Conservation (phyloP, 2,797 vertebrate species). For the Naso thynnoides region DNA sequence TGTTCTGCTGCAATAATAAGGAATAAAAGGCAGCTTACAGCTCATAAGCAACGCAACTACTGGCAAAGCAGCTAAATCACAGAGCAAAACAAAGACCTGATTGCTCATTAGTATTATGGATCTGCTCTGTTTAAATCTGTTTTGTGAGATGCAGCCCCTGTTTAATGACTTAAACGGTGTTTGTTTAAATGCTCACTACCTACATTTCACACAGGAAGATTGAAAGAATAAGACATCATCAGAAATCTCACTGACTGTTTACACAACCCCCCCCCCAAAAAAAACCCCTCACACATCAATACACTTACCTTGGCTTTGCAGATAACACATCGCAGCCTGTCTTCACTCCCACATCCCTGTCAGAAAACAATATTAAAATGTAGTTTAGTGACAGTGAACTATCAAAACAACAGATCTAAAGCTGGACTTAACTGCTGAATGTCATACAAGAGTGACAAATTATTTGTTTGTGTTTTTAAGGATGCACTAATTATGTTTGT, state of each 20-base stretch:
- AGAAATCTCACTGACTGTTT: slow-evolving; percentile 31
- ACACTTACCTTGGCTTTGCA: slow-evolving; percentile 82
- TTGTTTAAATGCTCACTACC: slow-evolving; percentile 69
- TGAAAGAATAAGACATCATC: slow-evolving; percentile 67
- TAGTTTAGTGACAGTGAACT: slow-evolving; percentile 37
- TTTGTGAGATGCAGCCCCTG: slow-evolving; percentile 75
- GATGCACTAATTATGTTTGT: slow-evolving; percentile 64
- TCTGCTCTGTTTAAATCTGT: slow-evolving; percentile 77
- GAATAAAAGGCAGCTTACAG: slow-evolving; percentile 79
- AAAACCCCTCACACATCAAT: slow-evolving; percentile 25
- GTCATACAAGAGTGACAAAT: slow-evolving; percentile 32
- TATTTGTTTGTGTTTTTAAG: slow-evolving; percentile 60
- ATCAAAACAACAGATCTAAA: slow-evolving; percentile 37
- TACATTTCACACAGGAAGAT: slow-evolving; percentile 70
- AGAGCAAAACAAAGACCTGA: slow-evolving; percentile 81
- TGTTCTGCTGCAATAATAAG: slow-evolving; percentile 82
- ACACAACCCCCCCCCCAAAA: slow-evolving; percentile 4
- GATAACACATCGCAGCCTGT: slow-evolving; percentile 65
- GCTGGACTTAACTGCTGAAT: slow-evolving; percentile 12
- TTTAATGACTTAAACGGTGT: slow-evolving; percentile 81
- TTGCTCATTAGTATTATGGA: slow-evolving; percentile 86
- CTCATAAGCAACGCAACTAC: slow-evolving; percentile 77
- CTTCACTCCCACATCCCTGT: slow-evolving; percentile 74
- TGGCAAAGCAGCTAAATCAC: slow-evolving; percentile 76
- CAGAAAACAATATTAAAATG: slow-evolving; percentile 53